phyloP scores from a whole-genome alignment of 1,140 invertebrate species.

The Philotrypesis tridentata region DNA sequence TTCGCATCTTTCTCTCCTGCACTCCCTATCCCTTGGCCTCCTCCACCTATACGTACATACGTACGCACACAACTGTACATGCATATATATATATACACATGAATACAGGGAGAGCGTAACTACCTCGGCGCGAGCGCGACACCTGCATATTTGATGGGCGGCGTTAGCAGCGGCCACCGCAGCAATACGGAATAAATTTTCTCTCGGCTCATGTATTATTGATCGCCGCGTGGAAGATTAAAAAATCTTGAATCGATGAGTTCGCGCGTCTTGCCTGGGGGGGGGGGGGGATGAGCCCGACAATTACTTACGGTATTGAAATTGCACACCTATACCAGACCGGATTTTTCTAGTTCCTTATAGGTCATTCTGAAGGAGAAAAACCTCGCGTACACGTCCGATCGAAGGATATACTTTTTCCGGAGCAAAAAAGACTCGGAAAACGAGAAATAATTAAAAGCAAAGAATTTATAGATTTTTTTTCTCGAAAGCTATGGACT shows the following conservation, averaged over 20 bases:
- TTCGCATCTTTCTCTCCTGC: not conserved
- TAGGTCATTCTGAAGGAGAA: too few relatives aligned
- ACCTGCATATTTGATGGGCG: slow-evolving; percentile 71
- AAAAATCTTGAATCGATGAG: slow-evolving; percentile 55
- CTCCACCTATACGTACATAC: not conserved
- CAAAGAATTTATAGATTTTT: too few relatives aligned
- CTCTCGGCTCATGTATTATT: slow-evolving; percentile 68
- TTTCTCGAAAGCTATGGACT: too few relatives aligned
- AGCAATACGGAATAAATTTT: slow-evolving; percentile 64
- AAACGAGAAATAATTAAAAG: too few relatives aligned
- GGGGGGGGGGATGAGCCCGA: not conserved
- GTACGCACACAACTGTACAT: too few relatives aligned
- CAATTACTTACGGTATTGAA: slow-evolving; percentile 50
- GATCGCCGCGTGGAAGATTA: slow-evolving; percentile 60
- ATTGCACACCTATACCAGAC: too few relatives aligned
- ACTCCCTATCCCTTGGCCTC: not conserved
- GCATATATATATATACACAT: too few relatives aligned
- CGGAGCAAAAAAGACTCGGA: too few relatives aligned
- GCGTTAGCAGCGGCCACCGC: slow-evolving; percentile 64
- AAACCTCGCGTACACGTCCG: too few relatives aligned
- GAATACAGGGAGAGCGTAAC: not conserved
- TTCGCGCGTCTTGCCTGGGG: slow-evolving; percentile 2
- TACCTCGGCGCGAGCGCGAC: slow-evolving; percentile 53
- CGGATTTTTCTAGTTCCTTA: too few relatives aligned
- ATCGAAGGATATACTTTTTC: too few relatives aligned